phyloP scores from a whole-genome alignment of 1,140 invertebrate genomes.

The Leptoteleia sp. region DNA sequence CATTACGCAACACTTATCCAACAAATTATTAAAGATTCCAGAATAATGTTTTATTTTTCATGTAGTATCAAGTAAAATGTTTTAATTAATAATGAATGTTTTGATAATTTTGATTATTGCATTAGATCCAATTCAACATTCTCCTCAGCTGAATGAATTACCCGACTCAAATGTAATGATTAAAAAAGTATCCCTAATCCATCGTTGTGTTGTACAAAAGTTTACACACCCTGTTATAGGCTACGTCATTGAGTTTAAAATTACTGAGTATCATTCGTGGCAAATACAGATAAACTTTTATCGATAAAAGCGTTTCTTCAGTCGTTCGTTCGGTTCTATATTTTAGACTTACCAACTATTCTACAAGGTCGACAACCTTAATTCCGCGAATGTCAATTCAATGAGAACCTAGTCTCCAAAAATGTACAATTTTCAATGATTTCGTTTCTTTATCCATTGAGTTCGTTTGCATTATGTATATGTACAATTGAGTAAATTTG shows the following conservation, averaged over 20 bases:
- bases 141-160: too few species aligned
- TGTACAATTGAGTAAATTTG: slow-evolving; percentile 52
- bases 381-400: slow-evolving; percentile 42
- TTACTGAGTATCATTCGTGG: slow-evolving; percentile 77
- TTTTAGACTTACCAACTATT: slow-evolving; percentile 61
- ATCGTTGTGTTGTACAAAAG: slow-evolving; percentile 28
- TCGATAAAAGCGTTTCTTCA: slow-evolving; percentile 66
- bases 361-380: slow-evolving; percentile 26
- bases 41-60: too few species aligned
- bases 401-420: slow-evolving; percentile 23
- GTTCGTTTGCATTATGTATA: slow-evolving; percentile 37
- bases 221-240: slow-evolving; percentile 63
- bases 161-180: too few species aligned
- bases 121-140: too few species aligned
- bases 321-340: slow-evolving; percentile 69
- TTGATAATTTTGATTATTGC: too few species aligned
- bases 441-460: slow-evolving; percentile 40
- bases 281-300: slow-evolving; percentile 78
- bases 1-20: too few species aligned
- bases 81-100: too few species aligned
- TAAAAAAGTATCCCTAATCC: too few species aligned
- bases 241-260: slow-evolving; percentile 78
- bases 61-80: too few species aligned
- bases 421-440: slow-evolving; percentile 64
- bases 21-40: too few species aligned